phyloP scores from a whole-genome alignment of 2,888 invertebrate species.

The Heteromurus nitidus region DNA sequence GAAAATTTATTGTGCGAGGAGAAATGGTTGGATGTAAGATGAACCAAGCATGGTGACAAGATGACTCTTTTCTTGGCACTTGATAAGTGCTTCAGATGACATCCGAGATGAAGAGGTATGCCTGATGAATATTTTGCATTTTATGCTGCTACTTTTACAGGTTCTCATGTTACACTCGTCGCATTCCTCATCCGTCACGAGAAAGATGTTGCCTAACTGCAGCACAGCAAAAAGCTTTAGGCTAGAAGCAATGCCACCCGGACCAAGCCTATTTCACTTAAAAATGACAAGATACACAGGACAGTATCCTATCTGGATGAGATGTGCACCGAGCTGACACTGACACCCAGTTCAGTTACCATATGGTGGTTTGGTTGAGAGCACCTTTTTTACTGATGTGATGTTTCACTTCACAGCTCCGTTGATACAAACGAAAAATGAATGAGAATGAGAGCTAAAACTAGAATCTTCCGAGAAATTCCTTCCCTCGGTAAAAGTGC shows the following conservation, averaged over 20 bases:
- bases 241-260: constrained; percentile 37
- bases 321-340: constrained; percentile 29
- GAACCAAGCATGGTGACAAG: constrained; percentile 52
- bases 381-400: background rate
- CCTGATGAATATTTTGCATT: constrained; percentile 4
- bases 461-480: too few species aligned
- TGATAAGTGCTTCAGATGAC: constrained; percentile 31
- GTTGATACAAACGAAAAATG: background rate
- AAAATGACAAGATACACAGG: background rate
- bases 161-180: constrained; percentile 45
- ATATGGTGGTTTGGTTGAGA: constrained; percentile 38
- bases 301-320: too few species aligned
- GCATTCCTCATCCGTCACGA: constrained; percentile 38
- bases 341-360: constrained; percentile 43
- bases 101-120: constrained; percentile 17
- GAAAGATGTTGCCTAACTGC: too few species aligned
- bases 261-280: background rate
- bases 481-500: too few species aligned
- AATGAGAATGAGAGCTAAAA: background rate
- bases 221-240: too few species aligned
- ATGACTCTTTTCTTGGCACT: constrained; percentile 45
- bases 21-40: background rate
- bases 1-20: background rate
- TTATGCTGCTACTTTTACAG: constrained; percentile 39
- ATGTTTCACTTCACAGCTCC: background rate